A percentile compares a stretch with the other conserved stretches of the same genome.
These are phyloP conservation scores for human (Homo sapiens) DNA, from an alignment of 2,113 vertebrate species.

Conservation along the genomic window GRCh38 chr2:116515501-116516000, in stretches of 20 bases:
- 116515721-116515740: not conserved
- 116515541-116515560: not conserved
- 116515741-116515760: not conserved
- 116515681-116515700: not conserved
- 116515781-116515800: not conserved
- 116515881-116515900: not conserved
- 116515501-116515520: not conserved
- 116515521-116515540: not conserved
- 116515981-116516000: not conserved
- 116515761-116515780: not conserved
- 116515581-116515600: not conserved
- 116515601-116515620: not conserved
- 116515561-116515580: not conserved
- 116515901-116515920: not conserved
- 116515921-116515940: not conserved
- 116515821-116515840: not conserved
- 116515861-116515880: not conserved
- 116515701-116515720: not conserved
- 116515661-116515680: not conserved
- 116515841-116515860: not conserved
- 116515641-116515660: not conserved
- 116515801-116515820: not conserved
- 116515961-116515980: too few relatives aligned
- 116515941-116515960: not conserved
- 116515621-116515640: not conserved